phyloP scores from a whole-genome alignment of 2,888 invertebrate genomes.

The Trissoscelio sp. region DNA sequence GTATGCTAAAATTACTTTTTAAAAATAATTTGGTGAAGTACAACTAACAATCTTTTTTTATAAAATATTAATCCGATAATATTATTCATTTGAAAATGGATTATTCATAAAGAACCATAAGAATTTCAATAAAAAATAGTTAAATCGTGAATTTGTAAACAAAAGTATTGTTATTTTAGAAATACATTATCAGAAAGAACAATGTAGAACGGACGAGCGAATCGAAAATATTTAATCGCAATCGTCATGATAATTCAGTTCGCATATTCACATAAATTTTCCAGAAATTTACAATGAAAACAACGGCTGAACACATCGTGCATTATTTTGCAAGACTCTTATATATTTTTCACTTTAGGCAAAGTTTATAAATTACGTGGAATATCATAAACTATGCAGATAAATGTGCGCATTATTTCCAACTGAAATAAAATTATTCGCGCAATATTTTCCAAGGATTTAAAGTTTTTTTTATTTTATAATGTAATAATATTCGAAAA shows the following conservation, averaged over 20 bases:
- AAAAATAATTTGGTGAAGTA: too few species aligned
- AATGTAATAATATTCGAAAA: not conserved
- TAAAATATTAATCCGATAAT: too few species aligned
- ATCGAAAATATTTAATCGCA: slow-evolving; percentile 38
- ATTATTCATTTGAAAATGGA: too few species aligned
- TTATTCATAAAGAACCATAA: too few species aligned
- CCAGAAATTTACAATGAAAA: slow-evolving; percentile 34
- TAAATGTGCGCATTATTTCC: slow-evolving; percentile 14
- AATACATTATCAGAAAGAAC: not conserved
- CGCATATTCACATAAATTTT: slow-evolving; percentile 25
- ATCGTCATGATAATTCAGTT: slow-evolving; percentile 27
- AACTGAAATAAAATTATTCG: slow-evolving; percentile 29
- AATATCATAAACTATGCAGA: slow-evolving; percentile 17
- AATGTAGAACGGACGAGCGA: not conserved
- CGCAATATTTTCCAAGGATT: not conserved
- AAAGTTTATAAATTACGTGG: slow-evolving; percentile 29
- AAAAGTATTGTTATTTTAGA: not conserved
- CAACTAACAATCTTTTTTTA: too few species aligned
- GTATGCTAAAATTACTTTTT: too few species aligned
- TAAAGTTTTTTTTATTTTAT: slow-evolving; percentile 3
- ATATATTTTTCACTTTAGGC: slow-evolving; percentile 24
- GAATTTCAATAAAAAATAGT: too few species aligned
- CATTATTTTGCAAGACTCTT: slow-evolving; percentile 38
- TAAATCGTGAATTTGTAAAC: not conserved
- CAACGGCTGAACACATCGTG: slow-evolving; percentile 13